A percentile compares a stretch with the other conserved stretches of the same genome.
Evolutionary conservation across 1,140 invertebrate species (phyloP).

Genomic region (Saccostrea cuccullata): DNA sequence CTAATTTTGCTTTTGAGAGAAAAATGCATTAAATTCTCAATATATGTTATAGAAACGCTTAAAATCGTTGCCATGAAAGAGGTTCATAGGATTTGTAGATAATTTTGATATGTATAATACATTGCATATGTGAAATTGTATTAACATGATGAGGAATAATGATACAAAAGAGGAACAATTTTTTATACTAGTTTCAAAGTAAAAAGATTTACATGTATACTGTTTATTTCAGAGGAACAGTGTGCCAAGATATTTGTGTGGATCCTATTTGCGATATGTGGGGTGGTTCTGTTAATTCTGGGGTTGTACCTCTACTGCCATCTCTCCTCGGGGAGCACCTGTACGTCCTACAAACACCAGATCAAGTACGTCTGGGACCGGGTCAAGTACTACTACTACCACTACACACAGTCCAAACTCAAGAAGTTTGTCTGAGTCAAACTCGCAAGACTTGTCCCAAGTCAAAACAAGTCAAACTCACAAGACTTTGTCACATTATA

Average conservation of each 20-base stretch:
- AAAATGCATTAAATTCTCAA: no score
- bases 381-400: constrained; percentile 19
- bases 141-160: background rate
- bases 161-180: background rate
- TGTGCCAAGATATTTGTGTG: constrained; percentile 64
- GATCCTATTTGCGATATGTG: constrained; percentile 63
- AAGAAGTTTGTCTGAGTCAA: constrained; percentile 10
- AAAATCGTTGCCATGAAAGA: no score
- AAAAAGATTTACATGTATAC: background rate
- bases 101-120: no score
- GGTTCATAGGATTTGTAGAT: no score
- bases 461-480: background rate
- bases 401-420: constrained; percentile 29
- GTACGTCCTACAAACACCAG: constrained; percentile 44
- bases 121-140: no score
- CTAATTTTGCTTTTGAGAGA: no score
- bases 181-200: background rate
- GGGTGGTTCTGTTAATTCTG: constrained; percentile 62
- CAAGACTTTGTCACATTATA: no score
- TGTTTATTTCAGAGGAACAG: constrained; percentile 65
- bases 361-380: constrained; percentile 24
- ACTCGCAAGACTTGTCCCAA: background rate
- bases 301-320: constrained; percentile 68
- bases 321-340: constrained; percentile 50
- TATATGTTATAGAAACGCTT: no score